phyloP scores from a whole-genome alignment of 2,113 vertebrate species.

The Holacanthus passer region DNA sequence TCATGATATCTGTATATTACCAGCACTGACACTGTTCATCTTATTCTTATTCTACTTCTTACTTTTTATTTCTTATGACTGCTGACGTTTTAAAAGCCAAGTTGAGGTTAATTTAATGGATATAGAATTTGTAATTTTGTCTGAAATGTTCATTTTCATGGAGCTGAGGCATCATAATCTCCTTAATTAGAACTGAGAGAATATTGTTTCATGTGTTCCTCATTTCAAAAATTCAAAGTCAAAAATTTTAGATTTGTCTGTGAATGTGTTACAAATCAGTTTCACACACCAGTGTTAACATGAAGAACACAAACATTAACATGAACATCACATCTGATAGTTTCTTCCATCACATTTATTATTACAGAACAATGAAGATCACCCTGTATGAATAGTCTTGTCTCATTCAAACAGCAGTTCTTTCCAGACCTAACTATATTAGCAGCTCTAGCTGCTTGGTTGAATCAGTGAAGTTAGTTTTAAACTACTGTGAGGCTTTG shows the following conservation, averaged over 20 bases:
- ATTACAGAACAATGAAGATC: slow-evolving; percentile 37
- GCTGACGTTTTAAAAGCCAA: not conserved
- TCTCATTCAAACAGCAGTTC: slow-evolving; percentile 24
- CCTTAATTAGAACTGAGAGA: not conserved
- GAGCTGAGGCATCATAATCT: not conserved
- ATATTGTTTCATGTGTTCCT: too few relatives aligned
- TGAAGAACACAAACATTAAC: too few relatives aligned
- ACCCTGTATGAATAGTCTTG: not conserved
- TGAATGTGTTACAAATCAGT: not conserved
- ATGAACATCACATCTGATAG: not conserved
- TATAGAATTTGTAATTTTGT: not conserved
- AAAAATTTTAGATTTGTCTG: not conserved
- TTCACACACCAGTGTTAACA: not conserved
- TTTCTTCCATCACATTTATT: slow-evolving; percentile 50
- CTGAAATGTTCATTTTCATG: not conserved
- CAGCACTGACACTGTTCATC: too few relatives aligned
- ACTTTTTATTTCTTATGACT: not conserved
- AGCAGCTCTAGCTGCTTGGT: slow-evolving; percentile 9
- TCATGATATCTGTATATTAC: not conserved
- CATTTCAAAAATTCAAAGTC: too few relatives aligned
- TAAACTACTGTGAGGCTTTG: slow-evolving; percentile 18
- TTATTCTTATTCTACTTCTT: too few relatives aligned
- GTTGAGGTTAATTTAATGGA: not conserved
- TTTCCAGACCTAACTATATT: slow-evolving; percentile 7
- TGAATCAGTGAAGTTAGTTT: slow-evolving; percentile 27